Percentiles rank a stretch among this genome's conserved stretches.
Conservation (phyloP, 2,797 vertebrate species). For the Sebastes miniatus region DNA sequence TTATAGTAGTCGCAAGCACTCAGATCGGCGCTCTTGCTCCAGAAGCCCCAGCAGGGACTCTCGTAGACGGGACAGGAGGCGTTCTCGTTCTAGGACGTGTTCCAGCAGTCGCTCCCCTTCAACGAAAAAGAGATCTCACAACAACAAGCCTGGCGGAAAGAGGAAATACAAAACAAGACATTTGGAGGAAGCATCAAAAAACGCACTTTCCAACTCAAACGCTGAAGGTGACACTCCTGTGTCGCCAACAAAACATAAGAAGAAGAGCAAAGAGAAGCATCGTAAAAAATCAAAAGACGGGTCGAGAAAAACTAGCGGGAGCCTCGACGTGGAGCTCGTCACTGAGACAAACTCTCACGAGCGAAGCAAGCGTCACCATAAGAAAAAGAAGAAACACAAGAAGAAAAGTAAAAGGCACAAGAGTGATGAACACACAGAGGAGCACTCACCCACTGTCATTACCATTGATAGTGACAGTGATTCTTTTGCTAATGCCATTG, state of each 20-base stretch:
- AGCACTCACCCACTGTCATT: constrained; percentile 81
- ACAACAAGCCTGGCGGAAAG: constrained; percentile 85
- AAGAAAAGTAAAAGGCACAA: constrained; percentile 87
- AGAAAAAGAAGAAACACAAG: constrained; percentile 93
- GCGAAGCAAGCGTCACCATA: constrained; percentile 81
- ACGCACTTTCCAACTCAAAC: constrained; percentile 25
- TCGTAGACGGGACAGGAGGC: constrained; percentile 9
- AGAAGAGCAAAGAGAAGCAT: constrained; percentile 76
- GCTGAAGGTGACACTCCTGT: neutral
- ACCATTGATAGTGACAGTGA: constrained; percentile 83
- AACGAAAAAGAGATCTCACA: constrained; percentile 39
- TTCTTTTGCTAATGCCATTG: constrained; percentile 14
- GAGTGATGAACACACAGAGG: constrained; percentile 52
- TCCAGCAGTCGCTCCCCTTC: constrained; percentile 70
- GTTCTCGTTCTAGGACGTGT: constrained; percentile 54
- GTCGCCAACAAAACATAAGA: constrained; percentile 69
- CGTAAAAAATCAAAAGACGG: constrained; percentile 77
- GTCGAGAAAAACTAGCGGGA: constrained; percentile 79
- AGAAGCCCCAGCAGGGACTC: constrained; percentile 63
- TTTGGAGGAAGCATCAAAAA: constrained; percentile 81
- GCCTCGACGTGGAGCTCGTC: constrained; percentile 88
- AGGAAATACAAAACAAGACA: constrained; percentile 94
- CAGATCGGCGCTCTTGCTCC: constrained; percentile 40
- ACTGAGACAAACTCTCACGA: constrained; percentile 82
- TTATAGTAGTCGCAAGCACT: constrained; percentile 53